Percentiles rank a stretch among this genome's conserved stretches.
These are phyloP conservation scores for Tridacna crocea DNA, from an alignment of 2,888 invertebrate genomes.

Conservation along the genomic window DNA sequence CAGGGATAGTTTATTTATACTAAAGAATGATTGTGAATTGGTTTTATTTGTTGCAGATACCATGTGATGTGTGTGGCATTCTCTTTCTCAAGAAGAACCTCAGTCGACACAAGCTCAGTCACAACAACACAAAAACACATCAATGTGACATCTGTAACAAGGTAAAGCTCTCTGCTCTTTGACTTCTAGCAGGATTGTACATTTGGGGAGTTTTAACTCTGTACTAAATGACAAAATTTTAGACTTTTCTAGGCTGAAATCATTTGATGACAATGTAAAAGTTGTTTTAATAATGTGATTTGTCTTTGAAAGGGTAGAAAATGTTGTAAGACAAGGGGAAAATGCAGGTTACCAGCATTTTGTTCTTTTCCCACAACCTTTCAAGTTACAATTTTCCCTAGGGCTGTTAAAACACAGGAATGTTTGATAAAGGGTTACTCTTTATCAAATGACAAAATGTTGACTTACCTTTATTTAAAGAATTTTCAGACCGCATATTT, in stretches of 20 bases:
- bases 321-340: too few species aligned
- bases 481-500: too few species aligned
- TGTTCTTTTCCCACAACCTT: not conserved
- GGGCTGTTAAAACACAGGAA: not conserved
- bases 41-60: slow-evolving; percentile 20
- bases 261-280: too few species aligned
- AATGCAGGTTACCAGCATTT: not conserved
- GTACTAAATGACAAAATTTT: not conserved
- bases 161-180: slow-evolving; percentile 16
- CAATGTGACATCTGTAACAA: slow-evolving; percentile 42
- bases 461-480: too few species aligned
- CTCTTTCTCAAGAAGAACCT: slow-evolving; percentile 43
- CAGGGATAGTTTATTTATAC: not conserved
- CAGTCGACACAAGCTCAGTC: slow-evolving; percentile 32
- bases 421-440: not conserved
- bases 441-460: too few species aligned
- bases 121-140: slow-evolving; percentile 28
- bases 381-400: not conserved
- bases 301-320: too few species aligned
- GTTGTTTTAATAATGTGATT: too few species aligned
- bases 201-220: not conserved
- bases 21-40: too few species aligned
- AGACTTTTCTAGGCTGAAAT: too few species aligned
- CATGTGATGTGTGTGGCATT: slow-evolving; percentile 53
- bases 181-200: not conserved